These are phyloP conservation scores for Horisme vitalbata DNA, from an alignment of 2,888 invertebrate species.

Conservation along the genomic window DNA sequence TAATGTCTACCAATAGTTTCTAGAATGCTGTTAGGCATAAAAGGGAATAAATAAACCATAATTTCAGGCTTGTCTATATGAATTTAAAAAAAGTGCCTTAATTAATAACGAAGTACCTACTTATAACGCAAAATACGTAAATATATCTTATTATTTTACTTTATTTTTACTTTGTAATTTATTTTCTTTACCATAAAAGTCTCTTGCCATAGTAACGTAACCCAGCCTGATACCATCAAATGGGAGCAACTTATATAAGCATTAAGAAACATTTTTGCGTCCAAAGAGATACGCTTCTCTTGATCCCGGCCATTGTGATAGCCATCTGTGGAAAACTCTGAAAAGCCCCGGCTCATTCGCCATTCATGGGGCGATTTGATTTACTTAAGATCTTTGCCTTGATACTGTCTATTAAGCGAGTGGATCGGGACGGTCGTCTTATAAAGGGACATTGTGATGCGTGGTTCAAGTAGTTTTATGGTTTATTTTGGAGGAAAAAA, in stretches of 20 bases:
- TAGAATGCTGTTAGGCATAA: too few species aligned
- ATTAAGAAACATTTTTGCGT: slow-evolving; percentile 78
- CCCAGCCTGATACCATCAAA: slow-evolving; percentile 62
- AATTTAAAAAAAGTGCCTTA: too few species aligned
- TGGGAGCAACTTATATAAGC: slow-evolving; percentile 74
- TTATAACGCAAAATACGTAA: too few species aligned
- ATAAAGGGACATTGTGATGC: slow-evolving; percentile 59
- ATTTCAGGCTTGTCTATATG: too few species aligned
- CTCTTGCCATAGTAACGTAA: slow-evolving; percentile 3
- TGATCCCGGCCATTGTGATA: slow-evolving; percentile 81
- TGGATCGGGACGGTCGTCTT: slow-evolving; percentile 60
- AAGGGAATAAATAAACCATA: too few species aligned
- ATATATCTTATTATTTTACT: too few species aligned
- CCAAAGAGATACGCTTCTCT: slow-evolving; percentile 72
- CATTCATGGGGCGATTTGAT: slow-evolving; percentile 82
- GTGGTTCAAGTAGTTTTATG: slow-evolving; percentile 13
- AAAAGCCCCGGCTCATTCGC: slow-evolving; percentile 76
- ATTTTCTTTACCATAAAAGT: background rate
- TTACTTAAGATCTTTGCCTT: slow-evolving; percentile 79
- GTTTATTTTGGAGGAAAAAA: slow-evolving; percentile 16
- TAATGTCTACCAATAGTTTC: too few species aligned
- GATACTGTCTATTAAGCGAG: slow-evolving; percentile 79
- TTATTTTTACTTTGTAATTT: background rate
- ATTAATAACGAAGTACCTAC: too few species aligned
- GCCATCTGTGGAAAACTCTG: slow-evolving; percentile 74